Evolutionary conservation across 2,797 vertebrate species (phyloP), one percentile per base, ranked within the genome.

Genomic region (Denticeps clupeoides): DNA sequence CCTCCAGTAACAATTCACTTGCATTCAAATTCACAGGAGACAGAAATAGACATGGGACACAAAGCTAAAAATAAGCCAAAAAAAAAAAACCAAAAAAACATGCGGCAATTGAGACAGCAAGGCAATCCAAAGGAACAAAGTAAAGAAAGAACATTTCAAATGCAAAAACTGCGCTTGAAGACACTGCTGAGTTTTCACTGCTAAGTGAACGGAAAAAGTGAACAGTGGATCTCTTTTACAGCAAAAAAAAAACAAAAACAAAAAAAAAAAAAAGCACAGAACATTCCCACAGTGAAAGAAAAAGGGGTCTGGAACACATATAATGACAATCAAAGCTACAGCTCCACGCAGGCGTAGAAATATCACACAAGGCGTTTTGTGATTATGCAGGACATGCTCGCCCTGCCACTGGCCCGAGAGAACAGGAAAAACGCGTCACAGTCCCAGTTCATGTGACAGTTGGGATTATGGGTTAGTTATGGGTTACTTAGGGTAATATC

Each of bases 401-500:
- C 33, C 33, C 15, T 38, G 16, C n/a, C 16, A 41, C 49, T 41
- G 32, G 26, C n/a, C n/a, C 13, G 42, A 52, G 15, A 49, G 50
- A 10, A 28, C 35, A 31, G 40, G 21, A 10, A 21, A 38, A 45
- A 10, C 7, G 16, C 25, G 22, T 22, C 25, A 31, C 45, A 15
- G 22, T 53, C 27, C 19, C 12, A 45, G 47, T 13, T 22, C n/a
- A 9, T 32, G 45, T 26, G 45, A 60, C 59, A 53, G 56, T 21
- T 57, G 54, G 56, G 47, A 60, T 63, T 59, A 52, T 24, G 47
- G 29, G 45, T 19, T 41, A 25, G 38, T 21, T 10, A 21, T 16
- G n/a, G n/a, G n/a, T n/a, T 28, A 40, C 33, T 50, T 46, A 43
- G 26, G 35, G 41, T n/a, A 7, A 2, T n/a, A n/a, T n/a, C n/a